Evolutionary conservation across 37 sponge, comb jelly and placozoan genomes (phyloP), one percentile per base, ranked within the genome.

Genomic region (Spongilla lacustris): DNA sequence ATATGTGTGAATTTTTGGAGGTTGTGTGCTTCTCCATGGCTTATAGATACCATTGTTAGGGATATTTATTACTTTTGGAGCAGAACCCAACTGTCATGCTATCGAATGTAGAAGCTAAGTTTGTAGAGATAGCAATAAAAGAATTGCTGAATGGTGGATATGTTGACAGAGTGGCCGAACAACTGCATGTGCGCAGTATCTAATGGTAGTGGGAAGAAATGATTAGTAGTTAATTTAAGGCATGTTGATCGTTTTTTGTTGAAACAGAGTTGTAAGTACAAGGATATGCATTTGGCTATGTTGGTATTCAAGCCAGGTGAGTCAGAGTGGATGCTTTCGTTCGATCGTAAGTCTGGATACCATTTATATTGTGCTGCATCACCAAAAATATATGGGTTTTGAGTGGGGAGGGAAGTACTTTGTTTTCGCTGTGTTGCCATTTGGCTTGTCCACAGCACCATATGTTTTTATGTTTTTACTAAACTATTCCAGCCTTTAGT

Each of bases 401-500:
- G 30, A 26, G 66, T 37, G 80, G 58, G 31, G 58, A 25, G 30
- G 58, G 4, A 26, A 66, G 67, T 34, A 24, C 50, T 49, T 31
- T 19, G 66, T 79, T 10, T 50, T 79, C 27, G 58, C 27, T 26
- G 58, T 66, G n/a, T 35, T 77, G 27, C 79, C 86, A 68, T 85
- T 85, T 77, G 86, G 78, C 24, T 66, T 85, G 26, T 68, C 30
- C 71, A 76, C 46, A 28, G 85, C 86, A 14, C 67, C 78, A 1
- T 85, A 36, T 72, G 49, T 33, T n/a, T n/a, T n/a, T n/a, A n/a
- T n/a, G n/a, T n/a, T 9, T 85, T 85, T 49, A 85, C 86, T 0
- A 85, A 85, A 24, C 36, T 77, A 28, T 29, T 78, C 32, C 37
- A 46, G 67, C 71, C 71, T 17, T 19, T 77, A 66, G 29, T 77